Evolutionary conservation across 2,113 vertebrate species (phyloP), one percentile per base, ranked within the genome.

Genomic region (Cyprinodon tularosa): DNA sequence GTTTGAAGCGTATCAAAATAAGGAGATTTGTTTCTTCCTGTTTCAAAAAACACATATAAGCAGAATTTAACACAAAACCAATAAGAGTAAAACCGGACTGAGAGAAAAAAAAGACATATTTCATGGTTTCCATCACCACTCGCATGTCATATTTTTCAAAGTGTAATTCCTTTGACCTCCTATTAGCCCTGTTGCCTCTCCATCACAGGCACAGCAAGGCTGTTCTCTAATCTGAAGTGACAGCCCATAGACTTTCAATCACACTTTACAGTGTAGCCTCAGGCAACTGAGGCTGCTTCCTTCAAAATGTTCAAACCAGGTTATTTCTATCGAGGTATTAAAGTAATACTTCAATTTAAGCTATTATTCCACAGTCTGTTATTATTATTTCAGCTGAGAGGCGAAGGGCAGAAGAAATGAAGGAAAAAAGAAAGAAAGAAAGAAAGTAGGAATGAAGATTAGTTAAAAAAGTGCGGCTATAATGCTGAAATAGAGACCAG

Each of bases 271-370:
- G 72, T 85, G 92, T 96, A 94, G 97, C 98, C 97, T 94, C 92
- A 86, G 97, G 97, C 97, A 94, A 95, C 92, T 90, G 70, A 95
- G 94, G 95, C 95, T 93, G 95, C 95, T 96, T 95, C 95, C 95
- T 96, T 96, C 95, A 96, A 96, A 97, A 97, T 95, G 95, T 95
- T 97, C 96, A 95, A 97, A 97, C 96, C 97, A 96, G 96, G 96
- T 98, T 98, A 98, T 98, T 98, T 98, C 97, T 97, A 96, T 96
- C 96, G 96, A 96, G 96, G 96, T 98, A 99, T 98, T 98, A 98
- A 97, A 97, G 96, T 97, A 95, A 98, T 98, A 96, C 96, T 96
- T 98, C 97, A 97, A 96, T 96, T 97, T 95, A 96, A 95, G 95
- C 94, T 96, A 97, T 97, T 97, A 97, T 97, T 97, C 96, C 96